phyloP scores from a whole-genome alignment of 92 coral and sea anemone species.

The Porites cylindrica region DNA sequence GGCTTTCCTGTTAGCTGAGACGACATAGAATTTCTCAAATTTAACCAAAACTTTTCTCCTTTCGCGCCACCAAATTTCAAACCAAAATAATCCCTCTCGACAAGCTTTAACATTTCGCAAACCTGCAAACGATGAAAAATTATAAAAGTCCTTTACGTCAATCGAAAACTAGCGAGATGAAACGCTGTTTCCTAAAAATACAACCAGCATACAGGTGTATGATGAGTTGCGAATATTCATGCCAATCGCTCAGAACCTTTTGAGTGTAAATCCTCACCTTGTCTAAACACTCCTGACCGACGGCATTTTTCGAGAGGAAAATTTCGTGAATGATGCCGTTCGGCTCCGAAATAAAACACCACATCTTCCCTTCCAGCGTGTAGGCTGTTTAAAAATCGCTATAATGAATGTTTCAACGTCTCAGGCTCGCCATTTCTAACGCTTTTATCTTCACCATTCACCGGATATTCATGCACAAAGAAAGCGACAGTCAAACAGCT shows the following conservation, averaged over 20 bases:
- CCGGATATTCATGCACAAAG: constrained; percentile 56
- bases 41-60: constrained; percentile 92
- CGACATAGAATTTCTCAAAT: constrained; percentile 92
- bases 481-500: constrained; percentile 59
- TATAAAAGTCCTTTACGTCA: background rate
- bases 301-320: constrained; percentile 86
- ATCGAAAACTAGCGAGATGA: constrained; percentile 8
- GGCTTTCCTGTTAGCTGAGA: constrained; percentile 94
- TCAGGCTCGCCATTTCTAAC: constrained; percentile 10
- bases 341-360: constrained; percentile 98
- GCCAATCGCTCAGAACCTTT: background rate
- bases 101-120: constrained; percentile 92
- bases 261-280: constrained; percentile 77
- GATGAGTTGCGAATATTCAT: constrained; percentile 41
- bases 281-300: constrained; percentile 99
- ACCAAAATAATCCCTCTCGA: constrained; percentile 97
- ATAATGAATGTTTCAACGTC: constrained; percentile 24
- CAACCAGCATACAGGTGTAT: constrained; percentile 32
- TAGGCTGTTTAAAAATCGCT: constrained; percentile 4
- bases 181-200: constrained; percentile 15
- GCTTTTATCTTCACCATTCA: constrained; percentile 39
- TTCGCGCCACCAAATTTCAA: constrained; percentile 91
- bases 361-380: constrained; percentile 56
- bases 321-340: constrained; percentile 98
- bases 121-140: constrained; percentile 70